Conservation (phyloP, 2,888 invertebrate species). For the Sesia apiformis region DNA sequence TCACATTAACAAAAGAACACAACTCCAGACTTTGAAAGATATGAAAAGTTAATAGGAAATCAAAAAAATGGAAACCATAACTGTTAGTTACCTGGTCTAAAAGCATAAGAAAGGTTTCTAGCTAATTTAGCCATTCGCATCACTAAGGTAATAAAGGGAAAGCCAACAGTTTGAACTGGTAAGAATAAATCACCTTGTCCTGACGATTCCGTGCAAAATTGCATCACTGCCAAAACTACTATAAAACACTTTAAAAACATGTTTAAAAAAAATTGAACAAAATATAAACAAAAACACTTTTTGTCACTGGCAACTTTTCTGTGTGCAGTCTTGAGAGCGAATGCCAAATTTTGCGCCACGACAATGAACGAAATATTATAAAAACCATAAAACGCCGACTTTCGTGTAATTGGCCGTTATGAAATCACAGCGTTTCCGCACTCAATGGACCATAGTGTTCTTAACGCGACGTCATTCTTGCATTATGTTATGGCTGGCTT, state of each 20-base stretch:
- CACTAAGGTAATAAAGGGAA: neutral
- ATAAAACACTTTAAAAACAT: conserved; percentile 5
- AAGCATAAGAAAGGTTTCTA: neutral
- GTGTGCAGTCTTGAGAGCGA: conserved; percentile 9
- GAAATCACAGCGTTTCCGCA: conserved; percentile 4
- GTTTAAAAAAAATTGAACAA: neutral
- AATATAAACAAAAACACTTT: conserved; percentile 1
- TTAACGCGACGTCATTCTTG: conserved; percentile 1
- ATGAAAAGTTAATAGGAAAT: too few relatives aligned
- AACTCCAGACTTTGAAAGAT: too few relatives aligned
- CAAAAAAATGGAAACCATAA: too few relatives aligned
- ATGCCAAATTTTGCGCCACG: conserved; percentile 9
- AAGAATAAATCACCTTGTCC: conserved; percentile 2
- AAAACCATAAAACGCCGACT: conserved; percentile 9
- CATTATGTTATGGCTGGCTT: neutral
- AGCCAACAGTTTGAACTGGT: neutral
- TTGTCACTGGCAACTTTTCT: conserved; percentile 5
- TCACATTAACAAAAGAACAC: too few relatives aligned
- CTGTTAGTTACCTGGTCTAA: neutral
- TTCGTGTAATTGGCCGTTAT: conserved; percentile 6
- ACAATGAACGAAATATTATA: conserved; percentile 8
- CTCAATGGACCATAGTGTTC: conserved; percentile 8
- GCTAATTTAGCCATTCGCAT: neutral
- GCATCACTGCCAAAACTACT: neutral
- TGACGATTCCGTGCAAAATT: conserved; percentile 1